Evolutionary conservation across 2,113 vertebrate species (phyloP), one percentile per base, ranked within the genome.

Genomic region (Semicossyphus pulcher): DNA sequence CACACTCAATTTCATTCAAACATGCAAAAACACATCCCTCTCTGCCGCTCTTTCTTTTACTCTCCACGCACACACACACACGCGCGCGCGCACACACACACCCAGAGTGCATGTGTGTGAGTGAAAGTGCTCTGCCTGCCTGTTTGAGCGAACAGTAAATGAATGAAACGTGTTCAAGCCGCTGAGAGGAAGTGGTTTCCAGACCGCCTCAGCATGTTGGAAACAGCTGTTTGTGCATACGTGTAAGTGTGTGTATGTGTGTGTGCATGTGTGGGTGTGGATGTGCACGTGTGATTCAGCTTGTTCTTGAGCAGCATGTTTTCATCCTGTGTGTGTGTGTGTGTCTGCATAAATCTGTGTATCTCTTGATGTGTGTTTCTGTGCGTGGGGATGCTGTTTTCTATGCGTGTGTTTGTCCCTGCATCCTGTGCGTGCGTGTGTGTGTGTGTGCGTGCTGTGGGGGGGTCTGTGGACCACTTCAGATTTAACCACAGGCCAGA

Each of bases 151-250:
- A 89, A 88, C 87, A 85, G 89, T 85, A 92, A 93, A 94, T 91
- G 86, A 91, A 90, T 84, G 85, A 89, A 93, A 88, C 56, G 67
- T 92, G 92, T 85, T 83, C 42, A 81, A 87, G 74, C 85, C 81
- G 68, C 84, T 78, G 78, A 84, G 84, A 92, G 92, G 91, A 93
- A 92, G 88, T 91, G 90, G 93, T 89, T 92, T 90, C 85, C 83
- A 88, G 89, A 87, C 89, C 87, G 73, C 79, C 81, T 84, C 75
- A 83, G 88, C 87, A 91, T 88, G 86, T 92, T 92, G 89, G 68
- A 77, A 89, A 69, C 92, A 93, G 90, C 92, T 93, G 93, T 84
- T 84, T 61, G 53, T 80, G 78, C 48, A 62, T 49, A 37, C 37
- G 26, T 81, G 72, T 68, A n/a, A 15, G 41, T 32, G 61, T 51